Evolutionary conservation across 2,888 invertebrate species (phyloP).

Genomic region (Coleophora deauratella): DNA sequence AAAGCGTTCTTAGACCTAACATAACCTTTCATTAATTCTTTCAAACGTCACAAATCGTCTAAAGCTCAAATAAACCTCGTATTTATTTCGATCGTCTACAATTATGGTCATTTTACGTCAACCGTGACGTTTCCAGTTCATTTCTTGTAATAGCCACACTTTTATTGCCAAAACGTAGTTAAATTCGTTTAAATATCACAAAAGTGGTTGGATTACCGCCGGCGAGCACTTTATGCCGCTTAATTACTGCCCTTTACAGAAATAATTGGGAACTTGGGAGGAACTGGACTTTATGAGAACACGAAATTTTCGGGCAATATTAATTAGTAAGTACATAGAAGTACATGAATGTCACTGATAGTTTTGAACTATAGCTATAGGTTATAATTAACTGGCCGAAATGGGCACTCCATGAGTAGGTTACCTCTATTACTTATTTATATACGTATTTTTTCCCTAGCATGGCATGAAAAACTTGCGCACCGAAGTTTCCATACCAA

Average conservation of each 20-base stretch:
- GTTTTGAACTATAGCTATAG: too few species aligned
- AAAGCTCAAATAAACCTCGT: constrained; percentile 12
- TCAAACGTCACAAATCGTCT: background rate
- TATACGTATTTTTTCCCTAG: too few species aligned
- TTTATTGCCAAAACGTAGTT: constrained; percentile 69
- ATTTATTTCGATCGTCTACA: constrained; percentile 47
- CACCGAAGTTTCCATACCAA: too few species aligned
- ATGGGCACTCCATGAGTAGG: too few species aligned
- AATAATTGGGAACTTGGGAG: constrained; percentile 67
- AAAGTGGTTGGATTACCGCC: constrained; percentile 67
- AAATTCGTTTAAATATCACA: constrained; percentile 71
- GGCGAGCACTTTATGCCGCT: constrained; percentile 64
- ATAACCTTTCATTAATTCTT: too few species aligned
- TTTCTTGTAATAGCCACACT: constrained; percentile 63
- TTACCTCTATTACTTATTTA: too few species aligned
- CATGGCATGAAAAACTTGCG: too few species aligned
- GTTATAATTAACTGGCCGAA: too few species aligned
- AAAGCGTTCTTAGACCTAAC: too few species aligned
- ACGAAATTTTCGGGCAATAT: constrained; percentile 26
- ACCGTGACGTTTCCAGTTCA: constrained; percentile 67
- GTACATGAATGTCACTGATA: too few species aligned
- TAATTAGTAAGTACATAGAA: too few species aligned
- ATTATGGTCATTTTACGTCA: constrained; percentile 59
- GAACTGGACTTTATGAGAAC: constrained; percentile 51
- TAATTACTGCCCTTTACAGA: constrained; percentile 67